Base-by-base conservation (phyloP, 2,797 vertebrate species). In the Falco naumanni region DNA sequence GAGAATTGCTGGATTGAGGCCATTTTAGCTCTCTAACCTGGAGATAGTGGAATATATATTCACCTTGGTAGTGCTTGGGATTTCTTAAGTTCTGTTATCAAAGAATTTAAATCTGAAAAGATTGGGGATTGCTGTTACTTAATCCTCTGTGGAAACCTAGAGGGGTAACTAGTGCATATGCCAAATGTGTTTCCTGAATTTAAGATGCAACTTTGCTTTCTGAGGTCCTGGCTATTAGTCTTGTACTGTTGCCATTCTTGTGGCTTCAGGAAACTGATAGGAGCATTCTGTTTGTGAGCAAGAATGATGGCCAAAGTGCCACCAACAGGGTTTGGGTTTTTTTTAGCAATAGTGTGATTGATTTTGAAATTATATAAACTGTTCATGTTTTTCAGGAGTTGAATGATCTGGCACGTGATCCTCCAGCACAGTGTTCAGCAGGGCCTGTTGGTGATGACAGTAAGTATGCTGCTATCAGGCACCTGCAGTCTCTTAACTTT, bases 401-500 rank as follows among this genome's bases (percentile, higher is more conserved):
- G 95, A 99, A 98, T 80, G 99, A 99, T 95, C 98, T 99, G 98
- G 99, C 99, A 85, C 99, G 99, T 97, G 99, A 99, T 98, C 99
- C 99, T 95, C 99, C 99, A 94, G 99, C 99, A 93, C 99, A 99
- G 97, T 99, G 99, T 99, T 99, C 99, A 39, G 99, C 99, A 72
- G 99, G 99, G 94, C 99, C 99, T 74, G 99, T 99, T 86, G 99
- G 99, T 54, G 99, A 99, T 97, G 99, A 99, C 97, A 99, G 99
- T 99, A 98, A 99, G 99, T 99, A 97, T 41, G 95, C 39, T 61
- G 5, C 39, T 57, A 12, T n/a, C n/a, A 8, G 34, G 57, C 34
- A 45, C 66, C 19, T 25, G 64, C 21, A 28, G 24, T 53, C 41
- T 72, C 10, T 16, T 18, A 13, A 34, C 1, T 1, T 7, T 31